Evolutionary conservation across 2,888 invertebrate species (phyloP), one percentile per base, ranked within the genome.

Genomic region (Glyphotaelius pellucidus): DNA sequence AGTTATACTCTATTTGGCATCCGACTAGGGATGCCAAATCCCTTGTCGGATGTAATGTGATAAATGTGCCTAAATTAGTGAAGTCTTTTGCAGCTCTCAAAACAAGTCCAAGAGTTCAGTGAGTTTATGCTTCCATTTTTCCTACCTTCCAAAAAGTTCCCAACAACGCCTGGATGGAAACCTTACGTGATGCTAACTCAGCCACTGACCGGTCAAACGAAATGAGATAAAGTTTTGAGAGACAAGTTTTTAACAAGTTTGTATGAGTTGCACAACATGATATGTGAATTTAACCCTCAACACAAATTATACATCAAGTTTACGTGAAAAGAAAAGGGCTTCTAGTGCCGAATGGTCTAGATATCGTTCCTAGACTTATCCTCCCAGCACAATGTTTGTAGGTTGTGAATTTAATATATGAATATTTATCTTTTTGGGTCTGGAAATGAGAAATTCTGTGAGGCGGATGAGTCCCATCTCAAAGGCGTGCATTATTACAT

Each of bases 401-500:
- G 67, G 67, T 67, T 25, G 67, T 67, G 67, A 67, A 67, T 67
- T 67, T 67, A 67, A 67, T 67, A 67, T 67, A 67, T 67, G 67
- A 67, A 67, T 67, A 67, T 67, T 67, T 67, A 67, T 67, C 67
- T 67, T 67, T 67, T 67, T 67, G 25, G 67, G 67, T n/a, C 25
- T 67, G 67, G n/a, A 67, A 67, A 67, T 67, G 67, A 67, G 67
- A 67, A 67, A 67, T 67, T 67, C n/a, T 67, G 67, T 67, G 67
- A 67, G 67, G 67, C 67, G 67, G 25, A 67, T 67, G 67, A 67
- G 67, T 67, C 67, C n/a, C 67, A 67, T 67, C 67, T 67, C 67
- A 67, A 67, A 67, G 67, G 67, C 67, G 67, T 67, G 67, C 67
- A 67, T 67, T 67, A 67, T 67, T 35, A 83, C 83, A 83, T 83